Evolutionary conservation across 2,113 vertebrate species (phyloP), one percentile per base, ranked within the genome.

Genomic region (Takifugu flavidus): DNA sequence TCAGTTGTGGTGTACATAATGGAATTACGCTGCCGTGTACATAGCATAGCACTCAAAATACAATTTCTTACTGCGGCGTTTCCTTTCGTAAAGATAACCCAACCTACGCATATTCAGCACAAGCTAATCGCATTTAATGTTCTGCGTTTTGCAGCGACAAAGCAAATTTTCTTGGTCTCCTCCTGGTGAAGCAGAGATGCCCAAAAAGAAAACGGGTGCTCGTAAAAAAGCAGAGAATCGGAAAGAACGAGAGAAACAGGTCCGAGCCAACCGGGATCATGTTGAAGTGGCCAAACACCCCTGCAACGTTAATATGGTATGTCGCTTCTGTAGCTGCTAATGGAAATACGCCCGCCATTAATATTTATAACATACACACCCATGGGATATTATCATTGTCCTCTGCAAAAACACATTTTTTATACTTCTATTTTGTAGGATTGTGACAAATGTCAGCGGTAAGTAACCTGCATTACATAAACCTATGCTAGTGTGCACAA

Each of bases 361-460:
- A 4, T 10, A 4, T 39, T 39, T 39, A 39, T 39, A 39, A 39
- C 5, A 39, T 10, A 39, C 6, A 39, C 8, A 11, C 7, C 7
- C 8, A 47, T 47, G 42, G 6, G 6, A 8, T 43, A 13, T 43
- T 13, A 14, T 47, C 14, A 4, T 14, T n/a, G 13, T 47, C n/a
- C n/a, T 5, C 15, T 47, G 4, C 8, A 39, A 39, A 10, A 39
- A 31, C 4, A 31, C 7, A 4, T 45, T 45, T 47, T 47, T 47
- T 47, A 5, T 43, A 5, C 15, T 62, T 78, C 6, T 59, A 61
- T 87, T 78, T 85, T 89, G 58, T 71, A 99, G 97, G 96, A 99
- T 57, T 99, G 96, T 86, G 97, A 99, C 78, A 99, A 98, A 78
- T 99, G 97, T 77, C 94, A 96, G 85, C 95, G 95, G 96, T 99